Conservation (phyloP, 2,113 vertebrate species). For the Microcebus lehilahytsara region DNA sequence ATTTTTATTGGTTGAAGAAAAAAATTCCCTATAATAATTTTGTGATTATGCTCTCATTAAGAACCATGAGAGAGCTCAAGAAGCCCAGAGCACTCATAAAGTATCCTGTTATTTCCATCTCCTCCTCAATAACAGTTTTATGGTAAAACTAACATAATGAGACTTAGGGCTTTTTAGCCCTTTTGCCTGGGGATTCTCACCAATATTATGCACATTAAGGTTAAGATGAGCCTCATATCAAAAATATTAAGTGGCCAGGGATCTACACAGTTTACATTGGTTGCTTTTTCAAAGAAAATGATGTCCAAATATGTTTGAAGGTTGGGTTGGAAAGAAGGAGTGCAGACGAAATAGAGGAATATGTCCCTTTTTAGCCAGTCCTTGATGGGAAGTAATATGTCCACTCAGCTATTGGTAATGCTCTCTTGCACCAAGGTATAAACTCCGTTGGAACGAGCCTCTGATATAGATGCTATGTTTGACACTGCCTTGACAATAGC, state of each 20-base stretch:
- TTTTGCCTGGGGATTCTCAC: slow-evolving; percentile 48
- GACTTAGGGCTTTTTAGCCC: slow-evolving; percentile 44
- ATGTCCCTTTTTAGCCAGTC: not conserved
- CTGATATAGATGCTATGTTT: not conserved
- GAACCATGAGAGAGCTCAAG: slow-evolving; percentile 53
- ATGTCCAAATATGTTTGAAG: slow-evolving; percentile 5
- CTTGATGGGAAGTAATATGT: not conserved
- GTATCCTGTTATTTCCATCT: slow-evolving; percentile 67
- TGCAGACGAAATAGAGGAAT: not conserved
- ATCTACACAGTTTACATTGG: not conserved
- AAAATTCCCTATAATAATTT: slow-evolving; percentile 73
- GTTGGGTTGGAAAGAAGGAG: not conserved
- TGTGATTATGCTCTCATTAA: slow-evolving; percentile 72
- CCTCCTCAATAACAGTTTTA: slow-evolving; percentile 70
- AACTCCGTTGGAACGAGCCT: not conserved
- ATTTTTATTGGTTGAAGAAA: slow-evolving; percentile 75
- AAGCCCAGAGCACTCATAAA: slow-evolving; percentile 73
- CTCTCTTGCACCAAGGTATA: not conserved
- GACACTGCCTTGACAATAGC: not conserved
- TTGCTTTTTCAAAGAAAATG: slow-evolving; percentile 11
- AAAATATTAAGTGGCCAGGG: not conserved
- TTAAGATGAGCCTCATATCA: slow-evolving; percentile 18
- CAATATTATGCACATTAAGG: slow-evolving; percentile 35
- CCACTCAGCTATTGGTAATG: not conserved
- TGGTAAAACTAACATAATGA: slow-evolving; percentile 78